Evolutionary conservation across 2,888 invertebrate species (phyloP).

Genomic region (Amphimallon solstitiale): DNA sequence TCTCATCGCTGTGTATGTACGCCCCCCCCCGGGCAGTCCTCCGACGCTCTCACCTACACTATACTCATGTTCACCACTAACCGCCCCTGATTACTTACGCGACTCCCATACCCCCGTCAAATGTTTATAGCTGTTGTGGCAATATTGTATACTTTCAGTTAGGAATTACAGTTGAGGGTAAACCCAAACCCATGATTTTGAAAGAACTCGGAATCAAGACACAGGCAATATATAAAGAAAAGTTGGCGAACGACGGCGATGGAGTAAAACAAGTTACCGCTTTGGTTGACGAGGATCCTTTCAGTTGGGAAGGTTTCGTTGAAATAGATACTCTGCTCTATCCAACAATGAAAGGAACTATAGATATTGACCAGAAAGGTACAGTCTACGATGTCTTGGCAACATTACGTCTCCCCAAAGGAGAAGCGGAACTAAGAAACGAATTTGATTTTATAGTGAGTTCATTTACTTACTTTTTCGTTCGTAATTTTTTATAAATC

Average conservation of each 20-base stretch:
- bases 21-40: slow-evolving; percentile 39
- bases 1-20: slow-evolving; percentile 6
- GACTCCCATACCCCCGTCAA: slow-evolving; percentile 16
- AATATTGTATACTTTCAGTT: slow-evolving; percentile 56
- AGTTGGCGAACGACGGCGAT: slow-evolving; percentile 37
- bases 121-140: slow-evolving; percentile 44
- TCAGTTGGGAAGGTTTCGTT: slow-evolving; percentile 67
- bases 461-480: too few relatives aligned
- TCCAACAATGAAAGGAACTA: slow-evolving; percentile 67
- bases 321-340: slow-evolving; percentile 69
- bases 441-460: slow-evolving; percentile 68
- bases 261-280: slow-evolving; percentile 28
- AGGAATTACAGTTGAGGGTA: slow-evolving; percentile 60
- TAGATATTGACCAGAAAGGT: slow-evolving; percentile 68
- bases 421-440: slow-evolving; percentile 68
- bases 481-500: too few relatives aligned
- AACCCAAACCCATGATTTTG: slow-evolving; percentile 59
- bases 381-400: slow-evolving; percentile 62
- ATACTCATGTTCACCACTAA: slow-evolving; percentile 36
- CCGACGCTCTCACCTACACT: too few relatives aligned
- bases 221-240: slow-evolving; percentile 56
- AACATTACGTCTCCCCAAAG: slow-evolving; percentile 66
- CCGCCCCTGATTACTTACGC: slow-evolving; percentile 31
- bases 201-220: slow-evolving; percentile 60
- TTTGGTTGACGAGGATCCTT: slow-evolving; percentile 59